Conservation (phyloP, 2,888 invertebrate genomes). For the Hydraecia micacea region DNA sequence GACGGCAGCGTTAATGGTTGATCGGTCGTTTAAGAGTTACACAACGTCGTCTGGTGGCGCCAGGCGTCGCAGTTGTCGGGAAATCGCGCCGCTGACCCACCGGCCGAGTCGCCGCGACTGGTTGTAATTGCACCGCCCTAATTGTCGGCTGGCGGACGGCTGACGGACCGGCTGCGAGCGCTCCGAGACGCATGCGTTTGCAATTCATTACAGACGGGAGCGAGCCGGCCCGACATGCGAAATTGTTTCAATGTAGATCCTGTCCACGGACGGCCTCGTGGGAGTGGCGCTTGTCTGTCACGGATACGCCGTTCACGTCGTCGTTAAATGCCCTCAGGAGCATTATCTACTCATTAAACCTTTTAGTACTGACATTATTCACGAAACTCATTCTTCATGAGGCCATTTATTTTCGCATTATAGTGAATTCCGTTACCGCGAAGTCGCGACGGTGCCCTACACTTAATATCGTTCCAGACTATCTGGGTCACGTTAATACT, state of each 20-base stretch:
- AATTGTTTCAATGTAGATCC: constrained; percentile 86
- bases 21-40: constrained; percentile 84
- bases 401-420: constrained; percentile 70
- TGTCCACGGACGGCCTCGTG: constrained; percentile 76
- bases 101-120: constrained; percentile 83
- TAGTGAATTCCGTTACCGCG: constrained; percentile 74
- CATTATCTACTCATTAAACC: constrained; percentile 66
- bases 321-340: constrained; percentile 75
- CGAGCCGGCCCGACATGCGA: constrained; percentile 79
- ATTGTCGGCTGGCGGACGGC: constrained; percentile 81
- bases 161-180: constrained; percentile 77
- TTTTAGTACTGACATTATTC: constrained; percentile 66
- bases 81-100: constrained; percentile 88
- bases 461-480: constrained; percentile 72
- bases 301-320: constrained; percentile 80
- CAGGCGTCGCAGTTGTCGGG: constrained; percentile 84
- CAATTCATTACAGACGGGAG: constrained; percentile 82
- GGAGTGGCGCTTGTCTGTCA: constrained; percentile 79
- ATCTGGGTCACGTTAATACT: constrained; percentile 80
- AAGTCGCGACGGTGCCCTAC: constrained; percentile 66
- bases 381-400: constrained; percentile 67
- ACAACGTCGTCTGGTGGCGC: constrained; percentile 85
- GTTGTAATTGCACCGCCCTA: constrained; percentile 88
- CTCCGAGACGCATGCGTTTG: constrained; percentile 79
- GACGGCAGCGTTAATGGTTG: constrained; percentile 79